A percentile compares a stretch with the other conserved stretches of the same genome.
These are phyloP conservation scores for Macropus fuliginosus DNA, from an alignment of 2,797 vertebrate species.

Conservation along the genomic window DNA sequence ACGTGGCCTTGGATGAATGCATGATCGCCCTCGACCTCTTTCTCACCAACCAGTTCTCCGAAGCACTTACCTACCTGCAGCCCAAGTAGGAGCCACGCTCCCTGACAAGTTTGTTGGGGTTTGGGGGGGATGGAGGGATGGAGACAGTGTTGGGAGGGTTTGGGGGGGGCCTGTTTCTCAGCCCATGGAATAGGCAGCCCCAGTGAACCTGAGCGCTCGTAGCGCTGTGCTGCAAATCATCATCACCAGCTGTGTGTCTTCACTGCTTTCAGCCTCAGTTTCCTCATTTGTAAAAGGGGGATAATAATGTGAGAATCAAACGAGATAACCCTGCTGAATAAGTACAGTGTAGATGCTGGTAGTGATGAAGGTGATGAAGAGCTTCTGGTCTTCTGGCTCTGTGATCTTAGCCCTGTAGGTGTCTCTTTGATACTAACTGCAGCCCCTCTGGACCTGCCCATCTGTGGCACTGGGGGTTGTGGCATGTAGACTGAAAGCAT, in stretches of 20 bases:
- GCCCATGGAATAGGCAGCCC: not conserved
- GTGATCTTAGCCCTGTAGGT: too few relatives aligned
- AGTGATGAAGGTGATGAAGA: not conserved
- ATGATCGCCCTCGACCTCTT: conserved; percentile 96
- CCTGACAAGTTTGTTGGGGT: not conserved
- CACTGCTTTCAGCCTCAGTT: not conserved
- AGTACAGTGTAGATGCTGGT: not conserved
- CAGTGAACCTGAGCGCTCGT: not conserved
- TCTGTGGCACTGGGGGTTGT: not conserved
- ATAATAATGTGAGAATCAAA: not conserved
- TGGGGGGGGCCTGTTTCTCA: not conserved
- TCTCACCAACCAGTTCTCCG: conserved; percentile 95
- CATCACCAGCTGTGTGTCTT: not conserved
- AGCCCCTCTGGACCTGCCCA: not conserved
- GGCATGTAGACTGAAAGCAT: not conserved
- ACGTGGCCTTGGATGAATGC: conserved; percentile 92
- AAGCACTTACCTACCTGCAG: conserved; percentile 91
- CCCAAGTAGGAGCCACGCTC: conserved; percentile 87
- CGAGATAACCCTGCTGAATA: not conserved
- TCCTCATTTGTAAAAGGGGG: not conserved
- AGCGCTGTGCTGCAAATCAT: conserved; percentile 14
- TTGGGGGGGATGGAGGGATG: not conserved
- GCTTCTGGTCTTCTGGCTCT: not conserved
- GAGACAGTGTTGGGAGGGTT: accelerated
- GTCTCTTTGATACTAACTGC: not conserved